Evolutionary conservation across 2,888 invertebrate genomes (phyloP).

Genomic region (Caenorhabditis macrosperma): DNA sequence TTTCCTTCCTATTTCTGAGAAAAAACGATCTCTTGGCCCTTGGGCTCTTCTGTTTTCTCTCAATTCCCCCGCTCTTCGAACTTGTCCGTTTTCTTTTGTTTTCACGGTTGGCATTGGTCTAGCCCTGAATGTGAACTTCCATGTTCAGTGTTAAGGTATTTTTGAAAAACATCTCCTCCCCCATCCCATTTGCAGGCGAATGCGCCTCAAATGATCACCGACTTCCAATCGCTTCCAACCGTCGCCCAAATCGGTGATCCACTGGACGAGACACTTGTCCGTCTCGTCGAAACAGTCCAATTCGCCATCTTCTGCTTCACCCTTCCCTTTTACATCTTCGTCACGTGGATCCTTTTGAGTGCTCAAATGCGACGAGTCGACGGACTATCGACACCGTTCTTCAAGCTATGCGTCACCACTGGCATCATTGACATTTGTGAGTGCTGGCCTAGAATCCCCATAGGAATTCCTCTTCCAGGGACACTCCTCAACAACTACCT

Average conservation of each 20-base stretch:
- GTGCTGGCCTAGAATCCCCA: no score
- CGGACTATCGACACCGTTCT: constrained; percentile 25
- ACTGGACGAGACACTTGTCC: constrained; percentile 32
- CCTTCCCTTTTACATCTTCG: constrained; percentile 25
- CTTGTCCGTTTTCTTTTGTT: no score
- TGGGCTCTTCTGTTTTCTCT: no score
- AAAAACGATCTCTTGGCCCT: no score
- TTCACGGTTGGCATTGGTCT: no score
- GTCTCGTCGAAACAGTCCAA: constrained; percentile 38
- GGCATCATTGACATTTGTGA: constrained; percentile 34
- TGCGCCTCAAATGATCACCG: constrained; percentile 39
- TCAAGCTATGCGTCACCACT: constrained; percentile 31
- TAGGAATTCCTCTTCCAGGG: no score
- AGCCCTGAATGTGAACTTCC: no score
- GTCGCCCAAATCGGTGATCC: constrained; percentile 29
- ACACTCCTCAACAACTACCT: constrained; percentile 49
- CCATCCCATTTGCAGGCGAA: background rate
- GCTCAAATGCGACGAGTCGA: background rate
- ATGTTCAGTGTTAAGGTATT: no score
- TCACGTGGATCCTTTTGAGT: constrained; percentile 22
- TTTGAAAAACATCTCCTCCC: background rate
- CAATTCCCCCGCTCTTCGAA: no score
- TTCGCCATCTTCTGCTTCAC: constrained; percentile 44
- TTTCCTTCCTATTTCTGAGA: no score
- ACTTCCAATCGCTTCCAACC: constrained; percentile 26